Conservation (phyloP, 2,888 invertebrate genomes). For the Leucophenga montana region DNA sequence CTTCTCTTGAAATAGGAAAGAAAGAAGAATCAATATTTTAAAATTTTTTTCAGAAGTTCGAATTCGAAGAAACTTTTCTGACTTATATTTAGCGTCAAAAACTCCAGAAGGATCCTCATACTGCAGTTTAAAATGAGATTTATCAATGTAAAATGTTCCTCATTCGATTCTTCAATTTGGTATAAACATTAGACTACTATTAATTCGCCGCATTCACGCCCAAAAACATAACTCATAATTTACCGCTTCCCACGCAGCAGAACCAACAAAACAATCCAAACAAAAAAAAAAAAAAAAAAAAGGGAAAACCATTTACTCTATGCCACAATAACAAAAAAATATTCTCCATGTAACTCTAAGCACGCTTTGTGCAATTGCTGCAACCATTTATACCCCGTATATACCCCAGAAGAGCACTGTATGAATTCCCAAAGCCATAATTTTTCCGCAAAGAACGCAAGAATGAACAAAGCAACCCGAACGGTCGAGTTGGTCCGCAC, state of each 20-base stretch:
- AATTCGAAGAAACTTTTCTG: too few relatives aligned
- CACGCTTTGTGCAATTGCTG: background rate
- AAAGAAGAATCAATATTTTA: too few relatives aligned
- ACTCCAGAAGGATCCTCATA: too few relatives aligned
- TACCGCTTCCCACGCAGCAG: background rate
- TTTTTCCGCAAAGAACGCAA: slow-evolving; percentile 41
- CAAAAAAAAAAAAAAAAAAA: background rate
- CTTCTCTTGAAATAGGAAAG: too few relatives aligned
- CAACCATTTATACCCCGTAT: background rate
- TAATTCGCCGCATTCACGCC: slow-evolving; percentile 1
- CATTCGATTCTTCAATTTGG: too few relatives aligned
- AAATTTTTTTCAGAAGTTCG: too few relatives aligned
- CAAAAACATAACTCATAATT: background rate
- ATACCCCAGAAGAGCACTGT: too few relatives aligned
- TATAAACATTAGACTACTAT: too few relatives aligned
- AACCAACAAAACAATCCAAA: slow-evolving; percentile 2
- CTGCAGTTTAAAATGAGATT: too few relatives aligned
- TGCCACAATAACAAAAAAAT: slow-evolving; percentile 14
- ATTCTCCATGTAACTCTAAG: background rate
- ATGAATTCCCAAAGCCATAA: slow-evolving; percentile 58
- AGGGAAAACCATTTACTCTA: background rate
- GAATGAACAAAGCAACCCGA: background rate
- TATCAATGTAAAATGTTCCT: too few relatives aligned
- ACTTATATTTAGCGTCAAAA: too few relatives aligned
- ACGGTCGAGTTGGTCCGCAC: background rate